These are phyloP conservation scores for Byasa hedistus DNA, from an alignment of 2,888 invertebrate species.

Conservation along the genomic window DNA sequence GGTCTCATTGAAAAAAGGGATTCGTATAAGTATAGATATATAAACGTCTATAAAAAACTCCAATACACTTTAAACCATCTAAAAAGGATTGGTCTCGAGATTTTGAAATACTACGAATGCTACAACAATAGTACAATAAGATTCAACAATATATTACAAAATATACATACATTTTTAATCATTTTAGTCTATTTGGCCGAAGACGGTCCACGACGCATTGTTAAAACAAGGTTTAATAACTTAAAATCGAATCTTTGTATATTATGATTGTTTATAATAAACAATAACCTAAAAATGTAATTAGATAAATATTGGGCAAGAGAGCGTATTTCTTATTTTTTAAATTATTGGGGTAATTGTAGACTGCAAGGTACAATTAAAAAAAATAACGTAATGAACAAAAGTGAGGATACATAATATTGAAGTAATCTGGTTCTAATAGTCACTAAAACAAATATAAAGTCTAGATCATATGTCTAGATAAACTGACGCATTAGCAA, in stretches of 20 bases:
- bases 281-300: neutral
- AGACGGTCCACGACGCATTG: slow-evolving; percentile 29
- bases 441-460: neutral
- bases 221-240: slow-evolving; percentile 14
- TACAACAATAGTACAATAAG: slow-evolving; percentile 62
- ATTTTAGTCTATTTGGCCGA: slow-evolving; percentile 36
- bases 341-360: too few species aligned
- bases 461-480: slow-evolving; percentile 1
- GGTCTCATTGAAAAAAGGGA: slow-evolving; percentile 66
- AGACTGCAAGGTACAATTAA: neutral
- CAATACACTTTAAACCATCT: slow-evolving; percentile 66
- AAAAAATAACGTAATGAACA: too few species aligned
- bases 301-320: too few species aligned
- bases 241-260: neutral
- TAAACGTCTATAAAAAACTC: slow-evolving; percentile 72
- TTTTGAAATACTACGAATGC: slow-evolving; percentile 66
- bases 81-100: slow-evolving; percentile 76
- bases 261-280: neutral
- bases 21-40: slow-evolving; percentile 66
- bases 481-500: slow-evolving; percentile 2
- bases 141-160: slow-evolving; percentile 73
- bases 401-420: too few species aligned
- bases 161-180: slow-evolving; percentile 60
- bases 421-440: too few species aligned
- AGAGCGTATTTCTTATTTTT: too few species aligned